Percentiles rank a stretch among this genome's conserved stretches.
phyloP scores from a whole-genome alignment of 2,888 invertebrate genomes.

The Seira sanloemensis region DNA sequence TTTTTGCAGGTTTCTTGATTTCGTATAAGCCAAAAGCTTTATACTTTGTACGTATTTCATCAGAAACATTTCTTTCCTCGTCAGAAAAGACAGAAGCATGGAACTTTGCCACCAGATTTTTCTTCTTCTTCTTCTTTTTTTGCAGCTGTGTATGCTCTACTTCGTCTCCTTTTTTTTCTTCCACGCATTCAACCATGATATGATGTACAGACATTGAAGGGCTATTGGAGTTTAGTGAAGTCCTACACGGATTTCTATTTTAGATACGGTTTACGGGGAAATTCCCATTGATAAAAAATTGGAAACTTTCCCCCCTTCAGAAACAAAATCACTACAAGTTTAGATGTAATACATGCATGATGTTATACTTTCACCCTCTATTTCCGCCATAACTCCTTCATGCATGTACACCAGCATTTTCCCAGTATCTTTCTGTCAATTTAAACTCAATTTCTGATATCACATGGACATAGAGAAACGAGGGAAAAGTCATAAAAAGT shows the following conservation, averaged over 20 bases:
- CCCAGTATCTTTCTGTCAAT: slow-evolving; percentile 56
- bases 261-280: slow-evolving; percentile 52
- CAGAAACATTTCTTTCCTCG: neutral
- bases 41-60: neutral
- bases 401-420: slow-evolving; percentile 18
- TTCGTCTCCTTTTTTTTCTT: slow-evolving; percentile 38
- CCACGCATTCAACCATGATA: slow-evolving; percentile 40
- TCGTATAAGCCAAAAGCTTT: neutral
- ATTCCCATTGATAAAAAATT: slow-evolving; percentile 37
- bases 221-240: slow-evolving; percentile 31
- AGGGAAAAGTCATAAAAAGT: neutral
- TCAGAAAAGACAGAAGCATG: slow-evolving; percentile 48
- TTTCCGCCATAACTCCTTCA: too few species aligned
- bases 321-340: slow-evolving; percentile 16
- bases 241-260: slow-evolving; percentile 49
- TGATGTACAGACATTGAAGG: slow-evolving; percentile 16
- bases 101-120: slow-evolving; percentile 66
- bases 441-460: slow-evolving; percentile 51
- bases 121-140: slow-evolving; percentile 51
- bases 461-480: slow-evolving; percentile 1
- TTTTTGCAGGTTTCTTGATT: neutral
- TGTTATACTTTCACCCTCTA: slow-evolving; percentile 26
- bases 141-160: slow-evolving; percentile 56
- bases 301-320: slow-evolving; percentile 37
- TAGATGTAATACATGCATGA: neutral